Evolutionary conservation across 2,888 invertebrate genomes (phyloP).

Genomic region (Cyrtodaria siliqua): DNA sequence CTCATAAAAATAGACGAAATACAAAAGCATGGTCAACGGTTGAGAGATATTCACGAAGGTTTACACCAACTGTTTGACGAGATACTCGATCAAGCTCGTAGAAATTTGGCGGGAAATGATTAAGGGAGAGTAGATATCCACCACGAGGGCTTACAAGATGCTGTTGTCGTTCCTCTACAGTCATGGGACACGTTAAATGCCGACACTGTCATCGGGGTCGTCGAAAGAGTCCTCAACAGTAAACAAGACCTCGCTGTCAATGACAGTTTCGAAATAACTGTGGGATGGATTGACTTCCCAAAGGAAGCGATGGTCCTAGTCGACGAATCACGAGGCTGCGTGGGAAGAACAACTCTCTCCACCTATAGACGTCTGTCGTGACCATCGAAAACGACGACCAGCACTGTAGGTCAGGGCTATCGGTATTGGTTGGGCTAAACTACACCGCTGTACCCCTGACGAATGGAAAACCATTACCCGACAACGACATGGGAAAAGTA

Average conservation of each 20-base stretch:
- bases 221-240: constrained; percentile 56
- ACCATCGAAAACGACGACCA: constrained; percentile 47
- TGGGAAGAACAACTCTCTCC: constrained; percentile 32
- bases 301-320: constrained; percentile 14
- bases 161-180: constrained; percentile 57
- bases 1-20: too few species aligned
- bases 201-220: constrained; percentile 11
- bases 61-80: too few species aligned
- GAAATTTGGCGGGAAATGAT: too few species aligned
- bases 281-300: constrained; percentile 44
- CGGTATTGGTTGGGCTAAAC: constrained; percentile 44
- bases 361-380: constrained; percentile 36
- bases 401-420: constrained; percentile 42
- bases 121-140: too few species aligned
- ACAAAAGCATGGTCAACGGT: too few species aligned
- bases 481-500: constrained; percentile 25
- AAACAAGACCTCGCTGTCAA: constrained; percentile 46
- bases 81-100: too few species aligned
- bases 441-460: constrained; percentile 23
- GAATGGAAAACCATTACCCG: constrained; percentile 41
- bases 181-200: constrained; percentile 42
- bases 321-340: constrained; percentile 29
- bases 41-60: too few species aligned
- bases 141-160: too few species aligned
- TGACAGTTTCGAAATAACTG: constrained; percentile 40